These are phyloP conservation scores for Hippocampus abdominalis DNA, from an alignment of 2,113 vertebrate species.

Conservation along the genomic window DNA sequence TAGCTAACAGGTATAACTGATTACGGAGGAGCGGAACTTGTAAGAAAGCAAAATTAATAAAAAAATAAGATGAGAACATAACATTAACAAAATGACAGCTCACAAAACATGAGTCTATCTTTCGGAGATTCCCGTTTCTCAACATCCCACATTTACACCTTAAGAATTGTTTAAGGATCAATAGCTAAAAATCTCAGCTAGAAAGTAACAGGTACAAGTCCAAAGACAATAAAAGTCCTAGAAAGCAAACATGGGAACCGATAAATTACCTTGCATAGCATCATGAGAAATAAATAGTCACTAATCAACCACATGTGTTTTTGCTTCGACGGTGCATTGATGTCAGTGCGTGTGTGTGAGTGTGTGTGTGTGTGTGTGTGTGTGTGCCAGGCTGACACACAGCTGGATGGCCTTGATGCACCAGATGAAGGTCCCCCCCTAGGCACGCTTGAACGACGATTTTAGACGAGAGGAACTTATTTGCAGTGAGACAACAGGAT, in stretches of 20 bases:
- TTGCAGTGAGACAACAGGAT: constrained; percentile 20
- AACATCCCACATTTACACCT: too few species aligned
- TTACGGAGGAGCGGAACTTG: too few species aligned
- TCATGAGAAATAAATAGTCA: not conserved
- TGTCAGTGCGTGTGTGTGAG: not conserved
- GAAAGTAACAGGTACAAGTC: not conserved
- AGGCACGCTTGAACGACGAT: not conserved
- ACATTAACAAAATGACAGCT: too few species aligned
- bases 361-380: not conserved
- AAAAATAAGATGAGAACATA: too few species aligned
- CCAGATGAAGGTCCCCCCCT: not conserved
- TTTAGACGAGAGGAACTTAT: constrained; percentile 16
- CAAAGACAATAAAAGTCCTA: not conserved
- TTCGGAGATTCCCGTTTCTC: too few species aligned
- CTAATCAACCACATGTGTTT: constrained; percentile 5
- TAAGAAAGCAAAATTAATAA: too few species aligned
- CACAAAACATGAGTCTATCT: too few species aligned
- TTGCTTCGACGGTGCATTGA: constrained; percentile 5
- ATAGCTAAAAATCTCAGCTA: not conserved
- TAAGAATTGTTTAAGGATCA: too few species aligned
- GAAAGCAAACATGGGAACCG: not conserved
- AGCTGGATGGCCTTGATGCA: not conserved
- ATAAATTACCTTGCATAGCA: not conserved
- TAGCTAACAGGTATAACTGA: too few species aligned
- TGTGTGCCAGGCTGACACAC: not conserved